A percentile compares a stretch with the other conserved stretches of the same genome.
phyloP scores from a whole-genome alignment of 2,888 invertebrate genomes.

The Sphaeridia pumilis region DNA sequence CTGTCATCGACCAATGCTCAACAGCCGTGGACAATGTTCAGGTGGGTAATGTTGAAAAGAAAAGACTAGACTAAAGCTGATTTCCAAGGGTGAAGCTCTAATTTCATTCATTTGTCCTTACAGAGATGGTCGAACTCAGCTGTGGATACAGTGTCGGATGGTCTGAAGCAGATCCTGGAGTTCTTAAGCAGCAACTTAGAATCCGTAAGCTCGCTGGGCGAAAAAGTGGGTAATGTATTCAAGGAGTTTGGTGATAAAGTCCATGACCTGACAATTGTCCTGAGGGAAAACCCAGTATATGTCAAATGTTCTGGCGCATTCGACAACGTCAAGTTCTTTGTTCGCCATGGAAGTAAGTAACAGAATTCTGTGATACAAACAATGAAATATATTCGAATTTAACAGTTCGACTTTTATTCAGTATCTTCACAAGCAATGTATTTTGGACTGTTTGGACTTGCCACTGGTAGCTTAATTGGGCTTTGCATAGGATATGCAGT shows the following conservation, averaged over 20 bases:
- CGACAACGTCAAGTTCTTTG: constrained; percentile 12
- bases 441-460: constrained; percentile 40
- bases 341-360: constrained; percentile 25
- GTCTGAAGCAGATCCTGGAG: neutral
- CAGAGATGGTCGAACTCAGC: neutral
- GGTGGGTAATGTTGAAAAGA: constrained; percentile 6
- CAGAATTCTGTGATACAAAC: neutral
- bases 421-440: constrained; percentile 36
- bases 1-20: constrained; percentile 1
- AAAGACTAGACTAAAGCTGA: neutral
- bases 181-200: neutral
- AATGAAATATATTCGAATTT: neutral
- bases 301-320: constrained; percentile 15
- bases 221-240: constrained; percentile 15
- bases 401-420: constrained; percentile 7
- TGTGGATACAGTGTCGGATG: neutral
- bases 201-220: neutral
- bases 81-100: neutral
- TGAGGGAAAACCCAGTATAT: constrained; percentile 22
- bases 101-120: neutral
- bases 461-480: constrained; percentile 40
- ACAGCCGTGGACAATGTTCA: constrained; percentile 3
- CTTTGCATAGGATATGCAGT: constrained; percentile 38
- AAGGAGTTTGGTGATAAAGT: constrained; percentile 11
- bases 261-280: constrained; percentile 18